Evolutionary conservation across 2,888 invertebrate species (phyloP).

Genomic region (Eudasyphora cyanicolor): DNA sequence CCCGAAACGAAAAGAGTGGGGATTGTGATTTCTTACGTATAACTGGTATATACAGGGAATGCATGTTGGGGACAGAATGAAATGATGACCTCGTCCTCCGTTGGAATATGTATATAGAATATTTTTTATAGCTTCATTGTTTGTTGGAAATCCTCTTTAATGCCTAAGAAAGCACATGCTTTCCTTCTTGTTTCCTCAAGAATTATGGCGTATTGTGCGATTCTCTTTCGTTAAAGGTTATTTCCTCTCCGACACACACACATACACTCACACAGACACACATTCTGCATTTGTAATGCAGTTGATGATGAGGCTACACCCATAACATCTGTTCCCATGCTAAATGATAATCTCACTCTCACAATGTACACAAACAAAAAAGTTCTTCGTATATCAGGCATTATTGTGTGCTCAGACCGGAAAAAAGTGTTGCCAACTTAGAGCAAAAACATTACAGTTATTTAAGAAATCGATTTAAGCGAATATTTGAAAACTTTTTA

Average conservation of each 20-base stretch:
- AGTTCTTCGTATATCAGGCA: neutral
- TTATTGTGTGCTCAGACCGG: no score
- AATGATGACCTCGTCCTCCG: slow-evolving; percentile 23
- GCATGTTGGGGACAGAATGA: neutral
- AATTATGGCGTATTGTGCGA: neutral
- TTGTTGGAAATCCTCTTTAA: neutral
- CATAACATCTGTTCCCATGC: neutral
- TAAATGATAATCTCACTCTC: neutral
- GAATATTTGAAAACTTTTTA: no score
- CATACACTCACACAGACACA: slow-evolving; percentile 1
- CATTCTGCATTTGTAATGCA: slow-evolving; percentile 4
- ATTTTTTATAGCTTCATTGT: no score
- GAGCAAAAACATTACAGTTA: no score
- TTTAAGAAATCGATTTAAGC: no score
- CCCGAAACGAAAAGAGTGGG: neutral
- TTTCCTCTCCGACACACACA: neutral
- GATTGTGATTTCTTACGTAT: neutral
- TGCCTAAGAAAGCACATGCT: neutral
- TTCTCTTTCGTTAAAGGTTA: slow-evolving; percentile 8
- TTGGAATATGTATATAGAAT: neutral
- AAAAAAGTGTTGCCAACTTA: no score
- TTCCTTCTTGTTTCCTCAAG: neutral
- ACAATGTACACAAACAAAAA: neutral
- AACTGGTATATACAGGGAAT: no score
- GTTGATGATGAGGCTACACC: neutral